These are phyloP conservation scores for Pangasius macronema DNA, from an alignment of 2,797 vertebrate genomes.

Conservation along the genomic window DNA sequence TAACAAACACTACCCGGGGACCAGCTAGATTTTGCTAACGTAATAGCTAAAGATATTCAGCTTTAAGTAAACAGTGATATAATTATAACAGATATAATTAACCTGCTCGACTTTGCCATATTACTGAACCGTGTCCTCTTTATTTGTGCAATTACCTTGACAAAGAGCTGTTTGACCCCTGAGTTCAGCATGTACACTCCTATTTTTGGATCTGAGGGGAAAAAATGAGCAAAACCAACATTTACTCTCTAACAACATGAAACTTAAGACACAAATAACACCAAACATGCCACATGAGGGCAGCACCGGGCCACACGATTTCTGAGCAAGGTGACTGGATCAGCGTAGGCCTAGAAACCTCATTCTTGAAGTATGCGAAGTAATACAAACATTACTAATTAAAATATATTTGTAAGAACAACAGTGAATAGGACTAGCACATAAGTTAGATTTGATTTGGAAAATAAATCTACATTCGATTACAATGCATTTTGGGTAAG, in stretches of 20 bases:
- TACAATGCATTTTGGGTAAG: background rate
- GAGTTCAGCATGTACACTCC: constrained; percentile 90
- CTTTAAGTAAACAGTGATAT: background rate
- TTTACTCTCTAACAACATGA: background rate
- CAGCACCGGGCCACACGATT: background rate
- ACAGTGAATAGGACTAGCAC: background rate
- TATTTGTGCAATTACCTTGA: constrained; percentile 82
- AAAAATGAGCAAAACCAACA: background rate
- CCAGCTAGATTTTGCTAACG: background rate
- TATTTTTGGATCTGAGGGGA: constrained; percentile 75
- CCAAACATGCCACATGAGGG: constrained; percentile 8
- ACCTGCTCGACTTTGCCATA: background rate
- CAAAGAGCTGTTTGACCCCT: constrained; percentile 83
- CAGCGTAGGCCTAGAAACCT: background rate
- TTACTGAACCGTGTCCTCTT: background rate
- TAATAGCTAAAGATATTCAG: background rate
- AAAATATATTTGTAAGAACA: background rate
- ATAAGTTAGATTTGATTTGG: background rate
- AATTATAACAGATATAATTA: background rate
- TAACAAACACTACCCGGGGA: background rate
- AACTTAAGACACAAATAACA: background rate
- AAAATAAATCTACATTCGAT: background rate
- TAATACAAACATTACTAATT: background rate
- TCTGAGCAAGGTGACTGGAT: background rate
- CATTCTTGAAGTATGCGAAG: background rate